Evolutionary conservation across 2,888 invertebrate genomes (phyloP).

Genomic region (Synergus laeviventris): DNA sequence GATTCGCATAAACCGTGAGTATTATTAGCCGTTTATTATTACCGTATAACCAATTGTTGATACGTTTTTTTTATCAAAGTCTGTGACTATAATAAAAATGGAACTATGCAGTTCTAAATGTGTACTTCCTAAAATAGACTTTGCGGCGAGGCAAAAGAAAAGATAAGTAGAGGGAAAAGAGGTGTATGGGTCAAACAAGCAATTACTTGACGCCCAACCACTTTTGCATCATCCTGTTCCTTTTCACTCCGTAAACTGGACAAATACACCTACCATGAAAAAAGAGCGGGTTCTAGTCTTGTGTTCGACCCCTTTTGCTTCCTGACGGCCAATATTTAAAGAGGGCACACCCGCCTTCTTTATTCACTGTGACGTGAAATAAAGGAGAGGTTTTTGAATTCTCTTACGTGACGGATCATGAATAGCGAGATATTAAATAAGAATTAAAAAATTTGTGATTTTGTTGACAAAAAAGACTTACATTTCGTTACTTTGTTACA

Average conservation of each 20-base stretch:
- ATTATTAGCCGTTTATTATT: too few relatives aligned
- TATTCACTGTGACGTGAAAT: constrained; percentile 1
- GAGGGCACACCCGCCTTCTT: constrained; percentile 1
- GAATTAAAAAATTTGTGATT: too few relatives aligned
- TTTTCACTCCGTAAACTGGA: constrained; percentile 53
- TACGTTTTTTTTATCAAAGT: too few relatives aligned
- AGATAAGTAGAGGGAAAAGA: constrained; percentile 45
- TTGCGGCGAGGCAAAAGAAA: constrained; percentile 44
- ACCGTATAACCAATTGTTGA: too few relatives aligned
- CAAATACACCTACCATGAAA: constrained; percentile 43
- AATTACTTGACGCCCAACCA: constrained; percentile 51
- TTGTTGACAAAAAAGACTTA: too few relatives aligned
- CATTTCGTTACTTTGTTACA: too few relatives aligned
- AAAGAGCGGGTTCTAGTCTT: not conserved
- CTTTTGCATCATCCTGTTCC: constrained; percentile 50
- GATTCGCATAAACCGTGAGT: too few relatives aligned
- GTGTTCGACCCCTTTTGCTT: not conserved
- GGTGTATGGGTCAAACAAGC: constrained; percentile 54
- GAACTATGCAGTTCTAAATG: not conserved
- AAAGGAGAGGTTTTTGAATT: constrained; percentile 11
- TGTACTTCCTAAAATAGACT: not conserved
- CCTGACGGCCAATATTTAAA: not conserved
- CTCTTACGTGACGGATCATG: not conserved
- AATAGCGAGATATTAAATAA: not conserved
- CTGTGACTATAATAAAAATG: too few relatives aligned